Conservation (phyloP, 2,113 vertebrate genomes). For the Damaliscus lunatus region DNA sequence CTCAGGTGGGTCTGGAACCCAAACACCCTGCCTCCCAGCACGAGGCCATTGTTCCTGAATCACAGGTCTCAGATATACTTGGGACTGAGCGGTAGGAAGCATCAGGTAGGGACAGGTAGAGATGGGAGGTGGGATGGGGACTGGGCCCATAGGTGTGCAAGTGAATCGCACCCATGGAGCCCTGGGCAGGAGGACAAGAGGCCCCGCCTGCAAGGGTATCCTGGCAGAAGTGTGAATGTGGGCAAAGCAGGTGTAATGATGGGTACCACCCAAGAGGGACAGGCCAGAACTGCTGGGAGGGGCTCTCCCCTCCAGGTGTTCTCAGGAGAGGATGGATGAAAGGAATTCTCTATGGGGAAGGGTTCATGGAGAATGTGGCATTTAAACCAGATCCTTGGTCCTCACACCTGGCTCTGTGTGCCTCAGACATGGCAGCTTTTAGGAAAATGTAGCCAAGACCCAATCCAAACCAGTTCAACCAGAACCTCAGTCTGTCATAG, state of each 20-base stretch:
- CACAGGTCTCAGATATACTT: neutral
- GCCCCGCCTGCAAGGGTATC: too few relatives aligned
- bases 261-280: neutral
- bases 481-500: fast-evolving
- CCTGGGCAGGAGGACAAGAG: neutral
- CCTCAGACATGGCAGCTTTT: neutral
- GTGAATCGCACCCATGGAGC: neutral
- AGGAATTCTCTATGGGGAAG: neutral
- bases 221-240: neutral
- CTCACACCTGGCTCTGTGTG: neutral
- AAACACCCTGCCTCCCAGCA: neutral
- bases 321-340: neutral
- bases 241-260: neutral
- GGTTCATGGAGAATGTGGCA: neutral
- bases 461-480: neutral
- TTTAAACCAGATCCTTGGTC: neutral
- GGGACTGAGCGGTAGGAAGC: neutral
- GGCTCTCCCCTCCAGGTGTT: neutral
- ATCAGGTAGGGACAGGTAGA: neutral
- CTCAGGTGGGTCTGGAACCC: neutral
- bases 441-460: neutral
- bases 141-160: neutral
- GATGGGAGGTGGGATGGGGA: neutral
- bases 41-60: neutral
- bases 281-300: neutral